Conservation (phyloP, 2,888 invertebrate species). For the Stramonita haemastoma region DNA sequence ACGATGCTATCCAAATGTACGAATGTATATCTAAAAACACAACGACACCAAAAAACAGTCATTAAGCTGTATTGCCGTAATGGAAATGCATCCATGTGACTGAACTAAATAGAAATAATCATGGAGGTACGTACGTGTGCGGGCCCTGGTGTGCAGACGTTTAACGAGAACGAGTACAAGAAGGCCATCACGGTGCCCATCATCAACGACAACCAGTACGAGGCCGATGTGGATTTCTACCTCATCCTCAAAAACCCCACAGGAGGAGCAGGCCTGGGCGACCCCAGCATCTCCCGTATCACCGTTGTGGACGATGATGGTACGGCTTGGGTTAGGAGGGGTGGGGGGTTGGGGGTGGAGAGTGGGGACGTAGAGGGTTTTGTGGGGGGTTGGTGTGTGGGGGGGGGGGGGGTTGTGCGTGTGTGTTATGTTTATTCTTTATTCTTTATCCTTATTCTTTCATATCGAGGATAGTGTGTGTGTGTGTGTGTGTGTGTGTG, state of each 20-base stretch:
- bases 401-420: background rate
- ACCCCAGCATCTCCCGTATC: slow-evolving; percentile 72
- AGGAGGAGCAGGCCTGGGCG: slow-evolving; percentile 67
- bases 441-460: too few species aligned
- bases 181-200: slow-evolving; percentile 72
- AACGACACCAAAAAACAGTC: too few species aligned
- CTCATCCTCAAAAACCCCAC: slow-evolving; percentile 72
- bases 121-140: background rate
- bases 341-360: background rate
- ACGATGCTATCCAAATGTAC: too few species aligned
- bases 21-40: too few species aligned
- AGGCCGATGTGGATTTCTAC: slow-evolving; percentile 73
- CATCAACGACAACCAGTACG: slow-evolving; percentile 74
- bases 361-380: background rate
- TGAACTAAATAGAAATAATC: background rate
- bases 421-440: background rate
- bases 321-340: slow-evolving; percentile 47
- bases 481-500: background rate
- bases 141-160: slow-evolving; percentile 60
- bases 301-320: slow-evolving; percentile 76
- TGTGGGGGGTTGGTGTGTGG: background rate
- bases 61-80: too few species aligned
- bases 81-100: background rate
- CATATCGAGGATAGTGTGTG: too few species aligned
- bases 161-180: slow-evolving; percentile 70